Percentiles rank a stretch among this genome's conserved stretches.
Evolutionary conservation across 92 coral and sea anemone genomes (phyloP).

Genomic region (Scolanthus callimorphus): DNA sequence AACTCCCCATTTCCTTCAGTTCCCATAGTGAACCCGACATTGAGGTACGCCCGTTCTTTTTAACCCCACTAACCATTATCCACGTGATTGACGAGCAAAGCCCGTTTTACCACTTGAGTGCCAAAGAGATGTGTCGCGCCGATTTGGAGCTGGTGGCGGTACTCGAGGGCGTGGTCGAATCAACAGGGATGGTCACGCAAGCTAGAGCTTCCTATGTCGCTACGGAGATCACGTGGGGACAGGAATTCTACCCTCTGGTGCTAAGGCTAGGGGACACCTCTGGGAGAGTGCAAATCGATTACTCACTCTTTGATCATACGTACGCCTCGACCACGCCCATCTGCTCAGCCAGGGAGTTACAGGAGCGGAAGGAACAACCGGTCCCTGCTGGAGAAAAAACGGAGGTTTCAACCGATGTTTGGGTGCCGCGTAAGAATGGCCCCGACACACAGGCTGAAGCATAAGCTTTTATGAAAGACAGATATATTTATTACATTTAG

Average conservation of each 20-base stretch:
- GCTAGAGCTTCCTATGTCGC: conserved; percentile 85
- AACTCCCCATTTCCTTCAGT: conserved; percentile 55
- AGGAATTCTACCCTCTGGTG: conserved; percentile 50
- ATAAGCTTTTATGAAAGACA: too few species aligned
- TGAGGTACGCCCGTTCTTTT: conserved; percentile 67
- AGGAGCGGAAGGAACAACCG: conserved; percentile 5
- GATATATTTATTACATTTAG: too few species aligned
- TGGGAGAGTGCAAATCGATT: conserved; percentile 36
- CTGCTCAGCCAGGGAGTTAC: conserved; percentile 39
- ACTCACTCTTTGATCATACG: conserved; percentile 56
- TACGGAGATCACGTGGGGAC: conserved; percentile 85
- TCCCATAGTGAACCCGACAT: conserved; percentile 63
- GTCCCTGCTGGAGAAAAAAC: too few species aligned
- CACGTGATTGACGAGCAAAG: conserved; percentile 84
- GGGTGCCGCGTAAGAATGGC: too few species aligned
- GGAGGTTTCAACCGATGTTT: background rate
- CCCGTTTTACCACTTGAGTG: conserved; percentile 79
- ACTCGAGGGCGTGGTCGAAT: conserved; percentile 85
- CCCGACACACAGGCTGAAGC: too few species aligned
- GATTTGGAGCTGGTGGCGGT: conserved; percentile 85
- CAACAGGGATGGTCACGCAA: conserved; percentile 91
- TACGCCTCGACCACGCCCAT: conserved; percentile 29
- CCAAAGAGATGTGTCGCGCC: conserved; percentile 49
- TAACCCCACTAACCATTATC: conserved; percentile 74
- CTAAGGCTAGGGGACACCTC: conserved; percentile 14